Evolutionary conservation across 2,797 vertebrate genomes (phyloP).

Genomic region (Erethizon dorsatum): DNA sequence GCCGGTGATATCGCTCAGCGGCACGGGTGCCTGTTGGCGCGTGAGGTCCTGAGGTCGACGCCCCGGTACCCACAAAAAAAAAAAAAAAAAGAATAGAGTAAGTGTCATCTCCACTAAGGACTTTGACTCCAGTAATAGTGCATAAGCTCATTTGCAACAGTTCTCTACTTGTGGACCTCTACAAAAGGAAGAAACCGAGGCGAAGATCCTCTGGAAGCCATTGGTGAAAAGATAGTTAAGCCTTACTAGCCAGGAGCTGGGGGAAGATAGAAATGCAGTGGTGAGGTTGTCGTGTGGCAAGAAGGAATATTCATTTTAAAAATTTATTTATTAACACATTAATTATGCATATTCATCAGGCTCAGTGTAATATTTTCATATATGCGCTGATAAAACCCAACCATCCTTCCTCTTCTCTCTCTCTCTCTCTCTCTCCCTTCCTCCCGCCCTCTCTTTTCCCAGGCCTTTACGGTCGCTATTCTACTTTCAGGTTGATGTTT

Average conservation of each 20-base stretch:
- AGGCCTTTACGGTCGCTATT: background rate
- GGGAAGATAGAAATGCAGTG: background rate
- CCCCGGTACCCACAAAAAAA: too few relatives aligned
- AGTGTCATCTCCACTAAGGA: background rate
- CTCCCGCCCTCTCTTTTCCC: background rate
- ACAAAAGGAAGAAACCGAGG: background rate
- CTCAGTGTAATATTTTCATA: background rate
- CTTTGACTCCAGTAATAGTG: background rate
- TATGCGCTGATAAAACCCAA: background rate
- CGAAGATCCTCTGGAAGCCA: background rate
- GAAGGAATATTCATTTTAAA: background rate
- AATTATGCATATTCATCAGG: background rate
- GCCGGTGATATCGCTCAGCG: too few relatives aligned
- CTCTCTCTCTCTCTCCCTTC: background rate
- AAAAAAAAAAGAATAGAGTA: background rate
- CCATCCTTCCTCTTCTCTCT: background rate
- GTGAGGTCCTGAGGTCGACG: too few relatives aligned
- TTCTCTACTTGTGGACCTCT: background rate
- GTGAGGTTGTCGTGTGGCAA: fast-evolving
- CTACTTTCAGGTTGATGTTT: background rate
- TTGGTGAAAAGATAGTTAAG: background rate
- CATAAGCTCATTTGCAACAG: background rate
- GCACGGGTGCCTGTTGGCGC: too few relatives aligned
- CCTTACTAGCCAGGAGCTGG: background rate
- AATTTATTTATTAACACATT: background rate